Conservation (phyloP, 2,113 vertebrate genomes). For the Notothenia coriiceps region DNA sequence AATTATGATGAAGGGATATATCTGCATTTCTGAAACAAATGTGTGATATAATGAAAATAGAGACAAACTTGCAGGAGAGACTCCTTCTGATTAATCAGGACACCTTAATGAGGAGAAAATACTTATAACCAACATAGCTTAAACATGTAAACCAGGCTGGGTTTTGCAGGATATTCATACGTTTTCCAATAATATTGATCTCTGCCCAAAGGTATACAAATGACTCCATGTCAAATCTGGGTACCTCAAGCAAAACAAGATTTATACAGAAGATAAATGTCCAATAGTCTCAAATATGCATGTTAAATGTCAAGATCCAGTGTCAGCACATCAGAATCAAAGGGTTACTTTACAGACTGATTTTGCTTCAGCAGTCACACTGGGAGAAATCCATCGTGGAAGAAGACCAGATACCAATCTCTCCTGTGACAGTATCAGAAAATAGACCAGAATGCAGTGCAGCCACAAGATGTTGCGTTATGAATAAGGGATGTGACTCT, state of each 20-base stretch:
- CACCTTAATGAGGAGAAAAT: too few species aligned
- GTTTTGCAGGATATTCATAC: not conserved
- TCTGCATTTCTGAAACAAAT: too few species aligned
- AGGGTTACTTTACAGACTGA: slow-evolving; percentile 34
- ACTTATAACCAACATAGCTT: too few species aligned
- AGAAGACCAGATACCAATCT: slow-evolving; percentile 47
- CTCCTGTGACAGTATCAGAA: slow-evolving; percentile 51
- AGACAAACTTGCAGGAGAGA: too few species aligned
- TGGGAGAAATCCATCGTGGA: slow-evolving; percentile 32
- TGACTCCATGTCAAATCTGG: not conserved
- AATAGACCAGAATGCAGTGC: slow-evolving; percentile 58
- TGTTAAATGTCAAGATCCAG: slow-evolving; percentile 10
- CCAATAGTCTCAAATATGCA: slow-evolving; percentile 4
- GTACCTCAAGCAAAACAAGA: slow-evolving; percentile 6
- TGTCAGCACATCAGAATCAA: slow-evolving; percentile 34
- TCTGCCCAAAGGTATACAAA: not conserved
- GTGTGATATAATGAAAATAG: too few species aligned
- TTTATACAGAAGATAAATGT: slow-evolving; percentile 9
- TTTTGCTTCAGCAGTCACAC: slow-evolving; percentile 40
- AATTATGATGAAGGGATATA: too few species aligned
- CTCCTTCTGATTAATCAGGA: too few species aligned
- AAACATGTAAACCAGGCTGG: not conserved
- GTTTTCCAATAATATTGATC: not conserved
- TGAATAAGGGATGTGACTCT: slow-evolving; percentile 57
- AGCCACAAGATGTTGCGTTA: slow-evolving; percentile 35